Evolutionary conservation across 2,797 vertebrate species (phyloP), one percentile per base, ranked within the genome.

Genomic region (Cuniculus paca): DNA sequence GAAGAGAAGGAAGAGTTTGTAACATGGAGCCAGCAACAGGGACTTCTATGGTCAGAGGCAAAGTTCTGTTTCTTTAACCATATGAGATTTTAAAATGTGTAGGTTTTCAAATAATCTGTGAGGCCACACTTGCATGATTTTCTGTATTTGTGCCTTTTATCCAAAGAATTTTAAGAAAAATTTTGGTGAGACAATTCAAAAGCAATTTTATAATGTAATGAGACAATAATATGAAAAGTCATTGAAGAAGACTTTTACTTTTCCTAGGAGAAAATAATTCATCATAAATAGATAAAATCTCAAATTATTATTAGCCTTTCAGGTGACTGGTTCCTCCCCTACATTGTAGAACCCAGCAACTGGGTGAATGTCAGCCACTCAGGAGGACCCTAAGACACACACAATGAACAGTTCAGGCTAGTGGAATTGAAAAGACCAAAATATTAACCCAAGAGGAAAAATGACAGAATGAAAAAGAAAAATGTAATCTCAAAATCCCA

Each of bases 191-290:
- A 50, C 72, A 84, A 88, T 75, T 94, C 5, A 50, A 81, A 63
- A 72, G 2, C 31, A 91, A 89, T 28, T 83, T 88, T 50, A 88
- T 34, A 70, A 16, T 77, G 72, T 90, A 94, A 54, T 68, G 52
- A 60, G 16, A 24, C 28, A 20, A 26, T 83, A 9, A 1, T 28
- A 75, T 77, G 77, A 80, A 54, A 94, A 58, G 16, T 80, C 5
- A 74, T 24, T 14, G 24, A 74, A 48, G 58, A 48, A 48, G 50
- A 50, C 20, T n/a, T 42, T 56, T 68, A 84, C 0, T 39, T 92
- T 8, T 88, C 50, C 78, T 81, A 20, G 17, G 90, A 94, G 22
- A 81, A 92, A 96, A 58, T 79, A 84, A 89, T 42, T 82, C 12
- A 68, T 80, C 31, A 61, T 56, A 7, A 68, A 83, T 45, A 85